Evolutionary conservation across 2,113 vertebrate genomes (phyloP).

Genomic region (Coracopsis vasa): DNA sequence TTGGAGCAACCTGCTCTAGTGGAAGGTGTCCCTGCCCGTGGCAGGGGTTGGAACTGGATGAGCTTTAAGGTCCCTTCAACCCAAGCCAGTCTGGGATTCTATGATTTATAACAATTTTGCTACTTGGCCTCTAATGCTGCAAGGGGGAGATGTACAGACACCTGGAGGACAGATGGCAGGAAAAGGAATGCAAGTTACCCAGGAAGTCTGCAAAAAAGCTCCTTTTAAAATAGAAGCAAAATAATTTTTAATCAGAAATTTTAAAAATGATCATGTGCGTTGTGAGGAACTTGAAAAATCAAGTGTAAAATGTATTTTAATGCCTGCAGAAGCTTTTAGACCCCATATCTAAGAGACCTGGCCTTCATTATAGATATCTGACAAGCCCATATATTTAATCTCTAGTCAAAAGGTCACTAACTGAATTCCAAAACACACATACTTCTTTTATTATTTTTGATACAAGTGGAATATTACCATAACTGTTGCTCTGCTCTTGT

Average conservation of each 20-base stretch:
- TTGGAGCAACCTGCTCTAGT: background rate
- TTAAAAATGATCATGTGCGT: background rate
- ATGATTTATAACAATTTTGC: background rate
- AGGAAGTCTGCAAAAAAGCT: background rate
- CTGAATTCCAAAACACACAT: conserved; percentile 22
- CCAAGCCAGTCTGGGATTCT: background rate
- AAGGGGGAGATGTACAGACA: background rate
- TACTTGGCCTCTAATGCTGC: background rate
- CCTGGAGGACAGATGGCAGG: background rate
- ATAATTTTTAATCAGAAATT: background rate
- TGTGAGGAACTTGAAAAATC: background rate
- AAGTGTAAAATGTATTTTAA: background rate
- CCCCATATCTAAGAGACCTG: background rate
- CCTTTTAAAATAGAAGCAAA: conserved; percentile 45
- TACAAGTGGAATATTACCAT: conserved; percentile 7
- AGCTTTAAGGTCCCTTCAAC: background rate
- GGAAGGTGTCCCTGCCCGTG: background rate
- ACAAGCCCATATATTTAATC: background rate
- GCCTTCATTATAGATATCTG: background rate
- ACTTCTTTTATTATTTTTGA: background rate
- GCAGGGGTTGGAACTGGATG: background rate
- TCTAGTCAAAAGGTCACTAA: background rate
- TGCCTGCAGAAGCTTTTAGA: background rate
- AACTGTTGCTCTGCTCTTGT: conserved; percentile 30
- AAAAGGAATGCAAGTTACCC: background rate